Conservation (phyloP, 2,888 invertebrate species). For the Anagyrus pseudococci region DNA sequence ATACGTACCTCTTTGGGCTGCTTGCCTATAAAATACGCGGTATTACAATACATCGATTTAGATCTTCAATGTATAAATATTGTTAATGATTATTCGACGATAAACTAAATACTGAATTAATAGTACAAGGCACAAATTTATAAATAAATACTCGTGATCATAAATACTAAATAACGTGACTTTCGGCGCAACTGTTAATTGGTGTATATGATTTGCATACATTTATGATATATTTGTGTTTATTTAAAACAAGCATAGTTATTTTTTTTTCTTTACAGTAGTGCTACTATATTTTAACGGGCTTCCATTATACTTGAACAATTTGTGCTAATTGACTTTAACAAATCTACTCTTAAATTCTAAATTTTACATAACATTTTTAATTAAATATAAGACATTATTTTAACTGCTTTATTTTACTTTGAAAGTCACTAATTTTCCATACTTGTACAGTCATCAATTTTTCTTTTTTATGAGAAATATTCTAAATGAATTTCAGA, state of each 20-base stretch:
- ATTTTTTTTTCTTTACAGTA: too few relatives aligned
- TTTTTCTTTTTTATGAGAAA: too few relatives aligned
- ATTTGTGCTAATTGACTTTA: too few relatives aligned
- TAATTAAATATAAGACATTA: too few relatives aligned
- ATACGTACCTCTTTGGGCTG: constrained; percentile 4
- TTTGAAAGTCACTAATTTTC: too few relatives aligned
- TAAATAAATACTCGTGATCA: constrained; percentile 19
- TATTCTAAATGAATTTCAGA: too few relatives aligned
- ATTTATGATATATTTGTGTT: not conserved
- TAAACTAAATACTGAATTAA: constrained; percentile 21
- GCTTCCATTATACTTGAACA: too few relatives aligned
- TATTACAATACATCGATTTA: constrained; percentile 17
- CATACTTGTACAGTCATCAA: too few relatives aligned
- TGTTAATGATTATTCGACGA: constrained; percentile 18
- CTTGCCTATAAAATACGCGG: constrained; percentile 10
- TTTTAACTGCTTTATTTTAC: too few relatives aligned
- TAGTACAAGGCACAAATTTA: constrained; percentile 11
- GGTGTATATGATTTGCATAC: not conserved
- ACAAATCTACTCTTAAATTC: too few relatives aligned
- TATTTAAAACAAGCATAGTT: not conserved
- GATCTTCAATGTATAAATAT: constrained; percentile 8
- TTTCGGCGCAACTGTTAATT: constrained; percentile 15
- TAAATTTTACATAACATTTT: too few relatives aligned
- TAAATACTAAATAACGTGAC: constrained; percentile 5
- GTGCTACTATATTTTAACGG: too few relatives aligned